phyloP scores from a whole-genome alignment of 2,888 invertebrate species.

The Psylliodes chrysocephalus region DNA sequence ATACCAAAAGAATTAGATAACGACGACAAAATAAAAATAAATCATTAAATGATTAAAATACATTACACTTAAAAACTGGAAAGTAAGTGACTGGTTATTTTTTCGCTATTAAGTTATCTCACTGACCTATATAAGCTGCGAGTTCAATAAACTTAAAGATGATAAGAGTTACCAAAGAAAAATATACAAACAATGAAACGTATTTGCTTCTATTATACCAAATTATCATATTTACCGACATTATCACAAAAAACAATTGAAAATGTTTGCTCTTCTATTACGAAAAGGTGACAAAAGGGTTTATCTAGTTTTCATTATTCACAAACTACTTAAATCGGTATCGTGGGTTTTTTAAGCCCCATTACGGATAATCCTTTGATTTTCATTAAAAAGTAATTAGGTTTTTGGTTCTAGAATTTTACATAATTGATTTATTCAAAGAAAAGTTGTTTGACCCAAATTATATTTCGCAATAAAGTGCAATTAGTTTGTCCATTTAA shows the following conservation, averaged over 20 bases:
- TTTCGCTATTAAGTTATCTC: constrained; percentile 53
- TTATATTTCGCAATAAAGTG: background rate
- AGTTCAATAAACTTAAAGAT: constrained; percentile 40
- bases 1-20: background rate
- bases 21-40: background rate
- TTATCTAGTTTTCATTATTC: constrained; percentile 32
- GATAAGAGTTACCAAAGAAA: constrained; percentile 54
- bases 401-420: background rate
- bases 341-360: background rate
- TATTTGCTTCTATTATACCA: constrained; percentile 54
- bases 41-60: constrained; percentile 12
- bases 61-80: constrained; percentile 10
- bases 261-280: constrained; percentile 45
- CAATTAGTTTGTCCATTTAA: too few relatives aligned
- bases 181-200: constrained; percentile 51
- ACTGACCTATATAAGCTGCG: constrained; percentile 55
- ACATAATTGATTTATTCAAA: background rate
- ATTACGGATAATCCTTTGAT: background rate
- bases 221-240: constrained; percentile 54
- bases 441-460: constrained; percentile 3
- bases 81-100: constrained; percentile 29
- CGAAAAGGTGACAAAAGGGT: constrained; percentile 40
- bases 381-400: constrained; percentile 10
- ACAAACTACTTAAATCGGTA: constrained; percentile 3
- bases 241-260: constrained; percentile 48